Evolutionary conservation across 2,888 invertebrate genomes (phyloP).

Genomic region (Microplitis deprimator): DNA sequence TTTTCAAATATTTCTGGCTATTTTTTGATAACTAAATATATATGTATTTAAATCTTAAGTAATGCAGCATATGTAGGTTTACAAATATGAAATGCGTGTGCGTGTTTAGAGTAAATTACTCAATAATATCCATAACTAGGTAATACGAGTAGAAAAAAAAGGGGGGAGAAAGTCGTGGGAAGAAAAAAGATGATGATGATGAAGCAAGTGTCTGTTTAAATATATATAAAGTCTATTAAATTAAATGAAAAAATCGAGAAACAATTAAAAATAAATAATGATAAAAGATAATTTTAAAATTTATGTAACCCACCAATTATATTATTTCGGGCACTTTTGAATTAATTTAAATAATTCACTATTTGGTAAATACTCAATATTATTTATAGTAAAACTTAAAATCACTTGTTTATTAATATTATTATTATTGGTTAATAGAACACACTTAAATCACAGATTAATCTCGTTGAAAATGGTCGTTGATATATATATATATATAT

Average conservation of each 20-base stretch:
- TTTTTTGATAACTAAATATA: background rate
- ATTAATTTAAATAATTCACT: background rate
- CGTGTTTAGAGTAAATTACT: constrained; percentile 59
- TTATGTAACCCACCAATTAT: background rate
- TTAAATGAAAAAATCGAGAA: background rate
- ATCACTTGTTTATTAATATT: background rate
- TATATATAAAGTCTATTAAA: background rate
- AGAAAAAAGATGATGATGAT: constrained; percentile 43
- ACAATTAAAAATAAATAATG: background rate
- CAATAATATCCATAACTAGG: constrained; percentile 67
- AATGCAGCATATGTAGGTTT: constrained; percentile 31
- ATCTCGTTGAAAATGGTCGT: constrained; percentile 18
- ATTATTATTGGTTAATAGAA: background rate
- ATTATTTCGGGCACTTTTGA: background rate
- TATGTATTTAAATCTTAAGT: background rate
- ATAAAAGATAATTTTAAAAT: background rate
- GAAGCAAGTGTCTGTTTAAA: constrained; percentile 20
- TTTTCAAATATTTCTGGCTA: too few relatives aligned
- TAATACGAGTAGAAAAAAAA: constrained; percentile 50
- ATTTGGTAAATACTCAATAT: background rate
- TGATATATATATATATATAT: background rate
- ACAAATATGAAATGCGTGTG: constrained; percentile 40
- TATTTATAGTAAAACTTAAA: background rate
- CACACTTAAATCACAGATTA: constrained; percentile 32
- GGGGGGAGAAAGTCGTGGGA: constrained; percentile 44